Conservation (phyloP, 2,113 vertebrate species). For the Canis aureus region DNA sequence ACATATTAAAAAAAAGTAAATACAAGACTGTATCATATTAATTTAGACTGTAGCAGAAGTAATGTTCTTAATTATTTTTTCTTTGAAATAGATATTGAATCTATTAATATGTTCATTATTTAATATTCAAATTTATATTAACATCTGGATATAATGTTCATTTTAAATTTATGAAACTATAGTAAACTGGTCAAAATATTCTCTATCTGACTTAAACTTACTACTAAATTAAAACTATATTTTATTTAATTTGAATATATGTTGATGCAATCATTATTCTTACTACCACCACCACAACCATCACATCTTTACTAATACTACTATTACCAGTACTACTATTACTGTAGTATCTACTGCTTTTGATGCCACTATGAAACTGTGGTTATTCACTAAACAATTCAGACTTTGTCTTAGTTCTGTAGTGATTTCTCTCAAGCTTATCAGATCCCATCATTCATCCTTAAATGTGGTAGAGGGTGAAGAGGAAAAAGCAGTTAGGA, state of each 20-base stretch:
- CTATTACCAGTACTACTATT: background rate
- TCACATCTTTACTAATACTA: background rate
- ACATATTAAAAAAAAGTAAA: background rate
- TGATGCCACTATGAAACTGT: background rate
- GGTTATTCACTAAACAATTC: background rate
- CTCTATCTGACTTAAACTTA: background rate
- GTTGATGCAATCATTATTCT: background rate
- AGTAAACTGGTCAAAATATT: background rate
- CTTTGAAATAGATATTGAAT: background rate
- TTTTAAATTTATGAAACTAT: background rate
- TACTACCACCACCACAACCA: background rate
- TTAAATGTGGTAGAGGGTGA: background rate
- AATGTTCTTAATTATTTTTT: background rate
- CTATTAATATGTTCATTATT: background rate
- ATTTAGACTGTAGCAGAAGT: background rate
- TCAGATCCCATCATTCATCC: background rate
- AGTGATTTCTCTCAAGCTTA: background rate
- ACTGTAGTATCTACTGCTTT: background rate
- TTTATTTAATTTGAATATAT: background rate
- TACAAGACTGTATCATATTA: background rate
- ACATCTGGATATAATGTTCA: background rate
- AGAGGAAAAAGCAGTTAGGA: background rate
- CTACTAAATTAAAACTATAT: background rate
- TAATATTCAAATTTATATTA: background rate
- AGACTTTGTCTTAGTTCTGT: background rate